Evolutionary conservation across 37 sponge, comb jelly and placozoan genomes (phyloP).

Genomic region (Hexactinellida sp.): DNA sequence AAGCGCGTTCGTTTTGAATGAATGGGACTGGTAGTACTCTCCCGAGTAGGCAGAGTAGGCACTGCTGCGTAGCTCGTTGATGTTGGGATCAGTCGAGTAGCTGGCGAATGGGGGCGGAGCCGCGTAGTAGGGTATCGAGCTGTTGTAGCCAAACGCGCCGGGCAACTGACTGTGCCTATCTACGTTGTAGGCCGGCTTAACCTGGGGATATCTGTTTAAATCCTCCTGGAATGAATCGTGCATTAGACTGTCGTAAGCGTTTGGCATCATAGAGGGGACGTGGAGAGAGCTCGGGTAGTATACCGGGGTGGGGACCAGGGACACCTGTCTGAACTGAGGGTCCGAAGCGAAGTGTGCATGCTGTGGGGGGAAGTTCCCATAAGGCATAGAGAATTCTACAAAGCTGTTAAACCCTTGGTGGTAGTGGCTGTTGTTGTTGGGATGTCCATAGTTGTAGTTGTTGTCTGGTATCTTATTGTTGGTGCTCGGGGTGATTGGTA

Average conservation of each 20-base stretch:
- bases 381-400: background rate
- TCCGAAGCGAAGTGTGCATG: background rate
- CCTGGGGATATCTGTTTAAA: background rate
- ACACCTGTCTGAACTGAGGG: background rate
- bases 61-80: background rate
- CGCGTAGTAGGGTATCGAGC: background rate
- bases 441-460: background rate
- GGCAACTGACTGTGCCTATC: background rate
- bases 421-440: background rate
- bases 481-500: background rate
- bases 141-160: background rate
- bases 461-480: background rate
- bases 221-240: background rate
- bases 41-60: background rate
- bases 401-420: background rate
- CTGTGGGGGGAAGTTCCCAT: background rate
- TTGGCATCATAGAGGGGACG: background rate
- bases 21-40: background rate
- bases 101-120: background rate
- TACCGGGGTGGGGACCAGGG: background rate
- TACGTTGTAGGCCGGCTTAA: background rate
- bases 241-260: background rate
- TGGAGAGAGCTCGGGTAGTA: conserved; percentile 5
- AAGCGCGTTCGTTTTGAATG: background rate
- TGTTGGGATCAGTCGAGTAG: background rate